Evolutionary conservation across 2,113 vertebrate species (phyloP).

Genomic region (Zosterops borbonicus): DNA sequence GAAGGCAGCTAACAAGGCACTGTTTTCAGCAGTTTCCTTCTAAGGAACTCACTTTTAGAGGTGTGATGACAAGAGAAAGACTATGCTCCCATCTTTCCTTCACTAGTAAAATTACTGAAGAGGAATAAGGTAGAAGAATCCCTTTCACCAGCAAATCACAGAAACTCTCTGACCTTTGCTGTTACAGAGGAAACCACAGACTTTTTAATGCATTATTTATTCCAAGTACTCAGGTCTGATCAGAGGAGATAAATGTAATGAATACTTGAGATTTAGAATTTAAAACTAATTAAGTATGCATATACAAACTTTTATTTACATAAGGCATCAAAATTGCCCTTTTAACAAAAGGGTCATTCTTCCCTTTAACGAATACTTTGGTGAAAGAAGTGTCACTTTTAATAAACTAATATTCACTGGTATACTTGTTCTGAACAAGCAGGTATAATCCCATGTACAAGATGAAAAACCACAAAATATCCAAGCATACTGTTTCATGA

Average conservation of each 20-base stretch:
- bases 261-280: conserved; percentile 31
- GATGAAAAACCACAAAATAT: neutral
- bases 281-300: conserved; percentile 23
- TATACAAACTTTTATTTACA: conserved; percentile 66
- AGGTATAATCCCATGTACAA: neutral
- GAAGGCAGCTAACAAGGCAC: neutral
- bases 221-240: neutral
- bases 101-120: neutral
- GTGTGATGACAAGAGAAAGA: neutral
- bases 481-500: neutral
- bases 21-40: neutral
- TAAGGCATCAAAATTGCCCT: conserved; percentile 56
- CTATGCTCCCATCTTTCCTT: neutral
- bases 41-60: neutral
- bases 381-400: conserved; percentile 33
- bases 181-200: neutral
- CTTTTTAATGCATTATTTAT: neutral
- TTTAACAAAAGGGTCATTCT: conserved; percentile 49
- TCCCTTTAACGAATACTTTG: conserved; percentile 29
- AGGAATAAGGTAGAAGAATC: neutral
- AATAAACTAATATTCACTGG: conserved; percentile 7
- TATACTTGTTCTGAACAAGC: conserved; percentile 19
- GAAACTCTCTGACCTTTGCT: neutral
- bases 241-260: neutral
- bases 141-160: neutral